These are phyloP conservation scores for Trichoplusia ni DNA, from an alignment of 1,140 invertebrate species.

Conservation along the genomic window DNA sequence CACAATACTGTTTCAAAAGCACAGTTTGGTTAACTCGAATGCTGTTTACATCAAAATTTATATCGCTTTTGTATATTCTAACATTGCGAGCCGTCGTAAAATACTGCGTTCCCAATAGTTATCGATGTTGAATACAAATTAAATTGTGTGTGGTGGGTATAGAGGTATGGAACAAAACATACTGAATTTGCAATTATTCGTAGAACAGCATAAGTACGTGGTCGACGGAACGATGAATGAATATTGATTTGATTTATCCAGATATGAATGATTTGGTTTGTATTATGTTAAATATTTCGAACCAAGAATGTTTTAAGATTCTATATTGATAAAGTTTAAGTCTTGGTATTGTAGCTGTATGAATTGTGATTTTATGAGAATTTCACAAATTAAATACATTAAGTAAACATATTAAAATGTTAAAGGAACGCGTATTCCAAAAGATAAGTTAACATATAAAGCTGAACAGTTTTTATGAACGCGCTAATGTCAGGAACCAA, in stretches of 20 bases:
- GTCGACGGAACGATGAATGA: background rate
- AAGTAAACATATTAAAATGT: too few species aligned
- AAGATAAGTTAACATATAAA: too few species aligned
- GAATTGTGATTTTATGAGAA: too few species aligned
- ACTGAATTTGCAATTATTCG: constrained; percentile 31
- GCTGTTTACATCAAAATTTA: constrained; percentile 25
- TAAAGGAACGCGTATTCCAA: too few species aligned
- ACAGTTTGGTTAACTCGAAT: constrained; percentile 15
- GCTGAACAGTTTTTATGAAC: too few species aligned
- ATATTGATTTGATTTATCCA: constrained; percentile 21
- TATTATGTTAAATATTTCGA: too few species aligned
- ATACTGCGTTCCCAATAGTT: constrained; percentile 18
- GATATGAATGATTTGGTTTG: background rate
- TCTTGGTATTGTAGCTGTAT: too few species aligned
- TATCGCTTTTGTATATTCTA: constrained; percentile 20
- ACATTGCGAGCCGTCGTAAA: constrained; percentile 7
- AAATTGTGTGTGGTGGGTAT: constrained; percentile 7
- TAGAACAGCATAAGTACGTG: constrained; percentile 22
- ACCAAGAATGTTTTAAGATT: too few species aligned
- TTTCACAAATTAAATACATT: too few species aligned
- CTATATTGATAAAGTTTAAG: too few species aligned
- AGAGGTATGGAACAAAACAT: constrained; percentile 14
- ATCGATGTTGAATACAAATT: constrained; percentile 33
- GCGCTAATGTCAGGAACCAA: too few species aligned
- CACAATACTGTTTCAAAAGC: constrained; percentile 1